Conservation (phyloP, 1,140 invertebrate species). For the Temnothorax longispinosus region DNA sequence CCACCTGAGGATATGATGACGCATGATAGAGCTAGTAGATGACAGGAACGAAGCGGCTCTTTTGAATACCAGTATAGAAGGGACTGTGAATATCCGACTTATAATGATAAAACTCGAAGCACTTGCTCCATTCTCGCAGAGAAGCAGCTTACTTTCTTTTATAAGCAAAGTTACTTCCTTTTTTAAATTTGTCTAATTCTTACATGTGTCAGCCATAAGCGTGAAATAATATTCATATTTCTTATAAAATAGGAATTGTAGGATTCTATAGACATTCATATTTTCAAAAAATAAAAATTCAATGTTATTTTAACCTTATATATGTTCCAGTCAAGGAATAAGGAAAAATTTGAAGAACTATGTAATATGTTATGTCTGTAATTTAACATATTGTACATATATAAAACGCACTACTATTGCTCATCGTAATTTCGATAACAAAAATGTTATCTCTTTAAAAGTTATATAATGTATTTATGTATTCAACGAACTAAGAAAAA, state of each 20-base stretch:
- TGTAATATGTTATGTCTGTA: not conserved
- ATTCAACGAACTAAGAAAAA: not conserved
- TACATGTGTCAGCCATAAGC: not conserved
- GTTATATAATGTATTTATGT: no score
- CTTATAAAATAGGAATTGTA: not conserved
- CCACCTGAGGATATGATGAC: constrained; percentile 43
- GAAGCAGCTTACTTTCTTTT: not conserved
- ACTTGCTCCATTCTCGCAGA: not conserved
- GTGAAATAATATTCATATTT: not conserved
- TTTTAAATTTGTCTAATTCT: not conserved
- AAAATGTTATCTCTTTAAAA: not conserved
- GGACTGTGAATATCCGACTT: not conserved
- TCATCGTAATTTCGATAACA: not conserved
- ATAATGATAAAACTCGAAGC: not conserved
- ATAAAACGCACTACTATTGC: not conserved
- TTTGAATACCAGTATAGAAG: constrained; percentile 13
- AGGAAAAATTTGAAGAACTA: not conserved
- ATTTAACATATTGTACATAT: not conserved
- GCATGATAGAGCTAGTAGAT: constrained; percentile 2
- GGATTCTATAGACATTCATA: not conserved
- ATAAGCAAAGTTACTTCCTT: not conserved
- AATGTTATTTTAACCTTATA: not conserved
- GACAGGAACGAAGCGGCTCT: not conserved
- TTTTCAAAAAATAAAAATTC: not conserved
- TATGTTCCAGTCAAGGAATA: not conserved